Percentiles rank a stretch among this genome's conserved stretches.
Evolutionary conservation across 2,888 invertebrate genomes (phyloP).

Genomic region (Dromius quadrimaculatus): DNA sequence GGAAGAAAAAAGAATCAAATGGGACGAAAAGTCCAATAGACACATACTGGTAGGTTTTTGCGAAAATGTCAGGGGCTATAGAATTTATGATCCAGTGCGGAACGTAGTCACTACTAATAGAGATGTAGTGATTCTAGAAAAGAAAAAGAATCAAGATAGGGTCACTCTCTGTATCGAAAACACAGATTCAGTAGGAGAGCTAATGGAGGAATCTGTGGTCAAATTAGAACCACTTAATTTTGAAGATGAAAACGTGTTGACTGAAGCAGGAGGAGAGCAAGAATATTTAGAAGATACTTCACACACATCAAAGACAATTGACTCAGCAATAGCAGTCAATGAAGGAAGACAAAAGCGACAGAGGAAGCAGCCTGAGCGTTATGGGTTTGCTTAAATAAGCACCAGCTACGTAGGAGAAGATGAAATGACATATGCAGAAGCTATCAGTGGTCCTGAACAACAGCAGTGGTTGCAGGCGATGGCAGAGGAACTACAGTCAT

Average conservation of each 20-base stretch:
- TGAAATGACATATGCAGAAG: neutral
- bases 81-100: conserved; percentile 55
- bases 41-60: conserved; percentile 56
- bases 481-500: neutral
- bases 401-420: neutral
- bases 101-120: conserved; percentile 53
- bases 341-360: no score
- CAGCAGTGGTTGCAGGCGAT: neutral
- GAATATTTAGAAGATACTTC: neutral
- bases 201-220: neutral
- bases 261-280: neutral
- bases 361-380: neutral
- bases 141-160: neutral
- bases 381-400: no score
- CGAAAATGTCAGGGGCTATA: conserved; percentile 57
- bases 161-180: neutral
- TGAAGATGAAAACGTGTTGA: neutral
- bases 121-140: conserved; percentile 26
- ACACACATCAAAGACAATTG: neutral
- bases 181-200: neutral
- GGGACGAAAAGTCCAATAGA: conserved; percentile 49
- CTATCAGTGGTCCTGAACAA: neutral
- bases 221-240: neutral
- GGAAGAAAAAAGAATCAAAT: conserved; percentile 49
- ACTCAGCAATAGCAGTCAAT: no score